phyloP scores from a whole-genome alignment of 2,113 vertebrate genomes.

The Helogale parvula region DNA sequence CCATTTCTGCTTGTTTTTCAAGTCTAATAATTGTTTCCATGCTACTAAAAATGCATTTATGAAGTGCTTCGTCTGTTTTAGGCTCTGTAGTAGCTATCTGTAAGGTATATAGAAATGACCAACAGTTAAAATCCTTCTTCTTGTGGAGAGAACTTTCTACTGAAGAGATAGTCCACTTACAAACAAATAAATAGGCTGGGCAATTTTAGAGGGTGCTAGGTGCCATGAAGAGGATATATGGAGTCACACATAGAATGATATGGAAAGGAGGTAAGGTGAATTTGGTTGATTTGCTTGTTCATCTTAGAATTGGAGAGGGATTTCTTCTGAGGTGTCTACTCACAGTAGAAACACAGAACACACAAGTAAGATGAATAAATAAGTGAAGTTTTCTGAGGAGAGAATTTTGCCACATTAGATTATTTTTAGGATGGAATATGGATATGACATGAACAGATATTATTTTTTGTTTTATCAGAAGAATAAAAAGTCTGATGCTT shows the following conservation, averaged over 20 bases:
- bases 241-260: neutral
- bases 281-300: neutral
- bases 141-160: neutral
- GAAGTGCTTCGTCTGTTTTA: neutral
- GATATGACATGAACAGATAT: neutral
- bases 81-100: neutral
- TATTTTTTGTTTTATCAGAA: neutral
- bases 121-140: neutral
- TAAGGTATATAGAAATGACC: neutral
- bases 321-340: neutral
- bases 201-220: neutral
- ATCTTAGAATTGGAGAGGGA: neutral
- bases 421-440: neutral
- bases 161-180: neutral
- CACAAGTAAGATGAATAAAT: neutral
- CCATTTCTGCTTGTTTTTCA: neutral
- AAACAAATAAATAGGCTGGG: neutral
- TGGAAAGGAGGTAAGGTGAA: neutral
- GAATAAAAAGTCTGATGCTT: neutral
- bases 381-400: neutral
- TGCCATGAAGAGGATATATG: neutral
- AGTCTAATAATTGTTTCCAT: neutral
- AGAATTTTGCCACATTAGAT: neutral
- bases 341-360: neutral
- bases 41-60: neutral